Percentiles rank a stretch among this genome's conserved stretches.
Evolutionary conservation across 2,113 vertebrate species (phyloP).

Genomic region (Paradoxurus hermaphroditus): DNA sequence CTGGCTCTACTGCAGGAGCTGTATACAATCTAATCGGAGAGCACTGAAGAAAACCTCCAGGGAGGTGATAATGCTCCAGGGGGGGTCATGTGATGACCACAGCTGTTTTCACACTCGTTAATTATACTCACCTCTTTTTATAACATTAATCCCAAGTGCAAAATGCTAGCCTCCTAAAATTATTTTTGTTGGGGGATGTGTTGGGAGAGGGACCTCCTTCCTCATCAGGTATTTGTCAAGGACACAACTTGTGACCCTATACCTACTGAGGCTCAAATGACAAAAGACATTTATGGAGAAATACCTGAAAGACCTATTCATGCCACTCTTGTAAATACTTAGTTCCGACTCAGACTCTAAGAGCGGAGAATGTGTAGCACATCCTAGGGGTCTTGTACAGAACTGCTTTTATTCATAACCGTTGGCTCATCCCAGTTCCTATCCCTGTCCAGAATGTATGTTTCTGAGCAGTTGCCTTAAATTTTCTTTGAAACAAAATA

Average conservation of each 20-base stretch:
- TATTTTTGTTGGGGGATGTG: too few species aligned
- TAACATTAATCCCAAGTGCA: background rate
- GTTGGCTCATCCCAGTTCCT: background rate
- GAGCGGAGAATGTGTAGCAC: background rate
- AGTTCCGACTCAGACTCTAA: background rate
- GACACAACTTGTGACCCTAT: background rate
- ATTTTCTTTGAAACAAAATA: background rate
- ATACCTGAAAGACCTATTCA: background rate
- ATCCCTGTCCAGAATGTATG: background rate
- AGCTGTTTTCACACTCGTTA: background rate
- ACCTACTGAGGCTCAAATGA: background rate
- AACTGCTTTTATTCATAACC: constrained; percentile 16
- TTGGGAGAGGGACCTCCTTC: background rate
- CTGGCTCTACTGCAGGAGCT: background rate
- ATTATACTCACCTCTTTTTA: background rate
- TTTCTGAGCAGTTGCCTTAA: constrained; percentile 5
- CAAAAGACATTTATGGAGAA: background rate
- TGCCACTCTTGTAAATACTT: background rate
- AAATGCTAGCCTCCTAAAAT: background rate
- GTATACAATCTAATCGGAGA: background rate
- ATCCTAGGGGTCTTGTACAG: background rate
- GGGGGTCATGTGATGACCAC: background rate
- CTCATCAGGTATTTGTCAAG: background rate
- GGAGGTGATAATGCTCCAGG: background rate
- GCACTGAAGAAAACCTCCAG: background rate